phyloP scores from a whole-genome alignment of 2,888 invertebrate species.

The Tridacna gigas region DNA sequence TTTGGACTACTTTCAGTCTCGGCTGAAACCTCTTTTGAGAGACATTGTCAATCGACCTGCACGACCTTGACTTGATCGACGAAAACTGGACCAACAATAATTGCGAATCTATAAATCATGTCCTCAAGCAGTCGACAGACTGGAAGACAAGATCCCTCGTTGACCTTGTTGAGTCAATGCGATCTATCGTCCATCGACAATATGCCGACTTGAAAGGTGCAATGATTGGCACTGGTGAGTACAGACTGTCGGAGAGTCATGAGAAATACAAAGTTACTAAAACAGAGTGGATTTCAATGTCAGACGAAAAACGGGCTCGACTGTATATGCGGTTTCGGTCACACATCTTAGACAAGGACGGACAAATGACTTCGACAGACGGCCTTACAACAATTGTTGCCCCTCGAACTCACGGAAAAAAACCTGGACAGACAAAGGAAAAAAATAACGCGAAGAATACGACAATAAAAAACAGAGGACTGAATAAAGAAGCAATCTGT shows the following conservation, averaged over 20 bases:
- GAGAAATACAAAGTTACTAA: constrained; percentile 18
- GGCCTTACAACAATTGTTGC: constrained; percentile 5
- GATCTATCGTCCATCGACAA: constrained; percentile 17
- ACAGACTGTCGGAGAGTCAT: constrained; percentile 11
- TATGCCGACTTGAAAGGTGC: constrained; percentile 27
- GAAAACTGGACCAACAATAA: constrained; percentile 6
- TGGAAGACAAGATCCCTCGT: constrained; percentile 14
- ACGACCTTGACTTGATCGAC: not conserved
- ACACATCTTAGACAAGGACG: not conserved
- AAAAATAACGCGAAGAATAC: constrained; percentile 3
- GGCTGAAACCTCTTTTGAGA: not conserved
- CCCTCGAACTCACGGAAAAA: constrained; percentile 7
- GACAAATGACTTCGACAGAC: not conserved
- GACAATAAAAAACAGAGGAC: constrained; percentile 3
- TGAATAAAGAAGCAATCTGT: not conserved
- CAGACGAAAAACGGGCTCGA: constrained; percentile 4
- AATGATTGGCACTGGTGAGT: constrained; percentile 17
- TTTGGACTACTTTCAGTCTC: constrained; percentile 9
- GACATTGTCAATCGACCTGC: not conserved
- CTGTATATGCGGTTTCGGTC: constrained; percentile 19
- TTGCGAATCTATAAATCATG: constrained; percentile 6
- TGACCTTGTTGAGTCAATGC: constrained; percentile 6
- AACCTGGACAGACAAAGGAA: constrained; percentile 11
- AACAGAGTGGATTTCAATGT: constrained; percentile 23
- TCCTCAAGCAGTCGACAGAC: constrained; percentile 9